Base-by-base conservation (phyloP, 2,888 invertebrate genomes). In the Ochropleura leucogaster region DNA sequence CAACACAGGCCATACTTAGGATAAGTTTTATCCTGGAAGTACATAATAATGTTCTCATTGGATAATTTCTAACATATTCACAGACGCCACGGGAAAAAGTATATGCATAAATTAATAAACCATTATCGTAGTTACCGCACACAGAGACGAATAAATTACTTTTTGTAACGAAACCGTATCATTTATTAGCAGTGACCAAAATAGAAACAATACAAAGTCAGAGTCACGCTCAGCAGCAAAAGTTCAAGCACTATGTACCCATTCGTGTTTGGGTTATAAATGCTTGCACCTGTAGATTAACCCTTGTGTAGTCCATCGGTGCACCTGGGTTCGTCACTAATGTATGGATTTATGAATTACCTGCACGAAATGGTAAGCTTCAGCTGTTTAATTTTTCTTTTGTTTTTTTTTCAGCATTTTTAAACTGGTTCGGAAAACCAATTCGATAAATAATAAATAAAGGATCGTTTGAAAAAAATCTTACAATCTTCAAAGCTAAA, bases 261-360 rank as follows among this genome's bases (percentile, higher is more conserved):
- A 30, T 71, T 57, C 77, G 74, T 74, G 55, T 20, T 44, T 16
- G 68, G 4, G 47, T 68, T n/a, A 49, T 30, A 60, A 75, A 71
- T 60, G 51, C 51, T 72, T 60, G 60, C 60, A 75, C 75, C 47
- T 79, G 72, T 79, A 51, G 59, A 60, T 75, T 78, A 79, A 5
- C 40, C 47, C 10, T 30, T 4, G n/a, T 12, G n/a, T 53, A 53
- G 20, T 42, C 5, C 46, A 51, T 30, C 4, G 9, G 59, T 71
- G n/a, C 46, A 74, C 40, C 16, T n/a, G 46, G 46, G 2, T 16
- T 49, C 42, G 12, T 18, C n/a, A 18, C 40, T 59, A 42, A 78
- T 70, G 20, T 42, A n/a, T 57, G 16, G n/a, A 3, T 59, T 9
- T 46, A 71, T 60, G 42, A 60, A 78, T 44, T 53, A 53, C 78